Evolutionary conservation across 1,140 invertebrate genomes (phyloP).

Genomic region (Saxidomus purpurata): DNA sequence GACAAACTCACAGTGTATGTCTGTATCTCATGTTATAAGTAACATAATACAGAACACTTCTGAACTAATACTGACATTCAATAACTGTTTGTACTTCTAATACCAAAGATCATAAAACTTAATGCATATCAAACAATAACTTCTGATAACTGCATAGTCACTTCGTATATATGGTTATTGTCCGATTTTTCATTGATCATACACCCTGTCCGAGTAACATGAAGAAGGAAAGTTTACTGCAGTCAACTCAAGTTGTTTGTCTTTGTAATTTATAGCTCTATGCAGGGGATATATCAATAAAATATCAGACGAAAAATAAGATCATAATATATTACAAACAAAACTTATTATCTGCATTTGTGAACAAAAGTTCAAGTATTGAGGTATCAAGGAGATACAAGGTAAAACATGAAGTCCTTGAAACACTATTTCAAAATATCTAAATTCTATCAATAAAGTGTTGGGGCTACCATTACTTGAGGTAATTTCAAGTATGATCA

Average conservation of each 20-base stretch:
- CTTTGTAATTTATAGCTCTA: slow-evolving; percentile 45
- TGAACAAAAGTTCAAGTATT: slow-evolving; percentile 1
- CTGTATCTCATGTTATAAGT: no score
- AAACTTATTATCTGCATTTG: background rate
- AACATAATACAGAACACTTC: no score
- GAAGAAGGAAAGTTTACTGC: background rate
- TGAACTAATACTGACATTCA: no score
- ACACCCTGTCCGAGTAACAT: no score
- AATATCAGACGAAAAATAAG: background rate
- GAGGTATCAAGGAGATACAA: background rate
- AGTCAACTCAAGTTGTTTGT: background rate
- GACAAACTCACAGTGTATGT: no score
- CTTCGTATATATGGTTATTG: no score
- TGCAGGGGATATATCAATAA: slow-evolving; percentile 35
- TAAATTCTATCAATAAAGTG: background rate
- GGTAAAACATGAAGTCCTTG: background rate
- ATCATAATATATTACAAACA: slow-evolving; percentile 2
- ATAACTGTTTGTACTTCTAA: no score
- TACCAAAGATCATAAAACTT: no score
- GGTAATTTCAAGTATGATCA: no score
- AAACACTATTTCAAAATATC: background rate
- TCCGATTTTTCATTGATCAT: no score
- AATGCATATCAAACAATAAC: no score
- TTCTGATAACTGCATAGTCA: no score
- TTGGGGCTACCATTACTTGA: background rate